A percentile compares a stretch with the other conserved stretches of the same genome.
These are phyloP conservation scores for Drymodes brunneopygia DNA, from an alignment of 2,113 vertebrate genomes.

Conservation along the genomic window DNA sequence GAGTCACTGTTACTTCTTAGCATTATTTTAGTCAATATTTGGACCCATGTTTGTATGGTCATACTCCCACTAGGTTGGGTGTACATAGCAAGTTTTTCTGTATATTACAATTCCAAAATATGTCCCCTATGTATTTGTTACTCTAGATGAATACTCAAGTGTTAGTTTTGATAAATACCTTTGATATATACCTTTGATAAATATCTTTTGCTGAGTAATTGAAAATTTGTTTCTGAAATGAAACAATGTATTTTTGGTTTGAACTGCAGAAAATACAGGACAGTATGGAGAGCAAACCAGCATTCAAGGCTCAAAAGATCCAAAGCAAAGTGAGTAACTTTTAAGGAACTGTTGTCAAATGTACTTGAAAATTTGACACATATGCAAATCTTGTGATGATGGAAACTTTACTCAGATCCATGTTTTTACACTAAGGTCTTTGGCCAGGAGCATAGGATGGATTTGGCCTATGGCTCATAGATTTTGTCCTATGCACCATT, in stretches of 20 bases:
- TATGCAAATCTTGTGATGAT: neutral
- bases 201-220: neutral
- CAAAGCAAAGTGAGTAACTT: slow-evolving; percentile 33
- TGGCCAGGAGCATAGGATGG: neutral
- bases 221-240: neutral
- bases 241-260: neutral
- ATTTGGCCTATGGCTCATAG: neutral
- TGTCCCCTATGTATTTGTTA: neutral
- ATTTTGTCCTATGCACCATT: neutral
- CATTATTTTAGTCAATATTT: neutral
- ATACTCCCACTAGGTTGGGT: neutral
- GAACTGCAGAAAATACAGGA: neutral
- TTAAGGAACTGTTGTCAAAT: neutral
- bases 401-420: neutral
- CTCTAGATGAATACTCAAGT: neutral
- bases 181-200: no score
- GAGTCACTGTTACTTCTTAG: neutral
- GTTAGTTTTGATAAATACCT: neutral
- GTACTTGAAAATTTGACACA: neutral
- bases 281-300: neutral
- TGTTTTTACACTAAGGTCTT: neutral
- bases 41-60: neutral
- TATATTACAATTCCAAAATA: neutral
- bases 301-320: slow-evolving; percentile 48
- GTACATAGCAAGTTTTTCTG: neutral